A percentile compares a stretch with the other conserved stretches of the same genome.
Evolutionary conservation across 2,888 invertebrate genomes (phyloP).

Genomic region (Metalampra italica): DNA sequence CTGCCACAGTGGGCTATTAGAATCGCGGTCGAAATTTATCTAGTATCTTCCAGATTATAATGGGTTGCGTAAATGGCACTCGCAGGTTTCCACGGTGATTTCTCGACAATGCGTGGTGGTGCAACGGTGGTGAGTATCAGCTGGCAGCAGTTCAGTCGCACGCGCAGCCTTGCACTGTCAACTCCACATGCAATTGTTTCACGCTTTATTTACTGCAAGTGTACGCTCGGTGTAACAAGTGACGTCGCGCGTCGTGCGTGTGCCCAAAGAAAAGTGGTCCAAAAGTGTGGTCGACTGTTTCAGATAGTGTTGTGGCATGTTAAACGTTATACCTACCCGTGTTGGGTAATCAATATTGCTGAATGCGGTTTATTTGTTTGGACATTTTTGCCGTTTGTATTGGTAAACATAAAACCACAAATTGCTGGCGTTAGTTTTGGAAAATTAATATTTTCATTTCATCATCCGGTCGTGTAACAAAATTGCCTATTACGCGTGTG

Average conservation of each 20-base stretch:
- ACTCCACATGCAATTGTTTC: slow-evolving; percentile 43
- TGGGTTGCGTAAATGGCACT: slow-evolving; percentile 67
- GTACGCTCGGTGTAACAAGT: slow-evolving; percentile 2
- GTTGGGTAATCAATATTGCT: slow-evolving; percentile 11
- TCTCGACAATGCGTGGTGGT: slow-evolving; percentile 69
- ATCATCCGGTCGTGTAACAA: not conserved
- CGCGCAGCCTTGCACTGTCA: slow-evolving; percentile 62
- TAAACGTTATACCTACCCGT: slow-evolving; percentile 12
- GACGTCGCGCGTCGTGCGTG: slow-evolving; percentile 2
- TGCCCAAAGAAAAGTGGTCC: slow-evolving; percentile 8
- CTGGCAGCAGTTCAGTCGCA: slow-evolving; percentile 51
- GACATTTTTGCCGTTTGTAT: slow-evolving; percentile 7
- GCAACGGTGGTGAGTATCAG: slow-evolving; percentile 59
- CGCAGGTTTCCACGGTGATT: slow-evolving; percentile 65
- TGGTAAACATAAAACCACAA: slow-evolving; percentile 10
- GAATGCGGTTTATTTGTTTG: slow-evolving; percentile 38
- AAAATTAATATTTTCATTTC: slow-evolving; percentile 1
- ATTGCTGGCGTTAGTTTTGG: not conserved
- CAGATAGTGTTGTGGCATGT: slow-evolving; percentile 19
- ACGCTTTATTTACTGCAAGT: slow-evolving; percentile 30
- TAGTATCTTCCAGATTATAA: slow-evolving; percentile 61
- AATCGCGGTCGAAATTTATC: slow-evolving; percentile 50
- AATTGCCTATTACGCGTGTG: not conserved
- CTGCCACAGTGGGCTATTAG: slow-evolving; percentile 40
- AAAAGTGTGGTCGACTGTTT: slow-evolving; percentile 3